Conservation (phyloP, 2,113 vertebrate species). For the Sardina pilchardus region DNA sequence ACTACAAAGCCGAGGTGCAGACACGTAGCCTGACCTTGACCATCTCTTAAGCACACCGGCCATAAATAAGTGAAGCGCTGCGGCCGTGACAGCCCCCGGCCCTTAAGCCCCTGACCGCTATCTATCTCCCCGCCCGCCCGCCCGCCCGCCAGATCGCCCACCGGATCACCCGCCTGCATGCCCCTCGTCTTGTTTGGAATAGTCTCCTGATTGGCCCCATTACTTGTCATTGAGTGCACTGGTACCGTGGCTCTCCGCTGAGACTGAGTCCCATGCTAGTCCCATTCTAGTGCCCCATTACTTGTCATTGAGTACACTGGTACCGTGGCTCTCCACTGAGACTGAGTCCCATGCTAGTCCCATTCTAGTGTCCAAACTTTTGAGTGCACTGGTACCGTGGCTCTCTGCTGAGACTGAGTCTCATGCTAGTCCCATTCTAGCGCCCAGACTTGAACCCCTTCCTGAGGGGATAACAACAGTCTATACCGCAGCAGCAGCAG, state of each 20-base stretch:
- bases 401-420: background rate
- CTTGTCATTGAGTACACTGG: slow-evolving; percentile 62
- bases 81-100: slow-evolving; percentile 64
- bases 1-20: slow-evolving; percentile 64
- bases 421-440: too few species aligned
- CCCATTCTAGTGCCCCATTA: too few species aligned
- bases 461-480: background rate
- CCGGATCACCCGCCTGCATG: slow-evolving; percentile 30
- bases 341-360: background rate
- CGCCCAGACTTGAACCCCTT: background rate
- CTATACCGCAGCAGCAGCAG: background rate
- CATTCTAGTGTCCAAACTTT: slow-evolving; percentile 71
- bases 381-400: background rate
- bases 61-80: slow-evolving; percentile 78
- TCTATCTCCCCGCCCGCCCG: slow-evolving; percentile 20
- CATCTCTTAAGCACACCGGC: slow-evolving; percentile 74
- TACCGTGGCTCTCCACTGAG: background rate
- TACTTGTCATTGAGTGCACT: slow-evolving; percentile 64
- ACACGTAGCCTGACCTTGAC: slow-evolving; percentile 75
- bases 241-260: background rate
- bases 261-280: background rate
- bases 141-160: background rate
- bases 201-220: slow-evolving; percentile 65
- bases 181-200: slow-evolving; percentile 50
- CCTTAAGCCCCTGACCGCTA: slow-evolving; percentile 51